Base-by-base conservation (phyloP, 2,113 vertebrate species). In the Argyrosomus japonicus region DNA sequence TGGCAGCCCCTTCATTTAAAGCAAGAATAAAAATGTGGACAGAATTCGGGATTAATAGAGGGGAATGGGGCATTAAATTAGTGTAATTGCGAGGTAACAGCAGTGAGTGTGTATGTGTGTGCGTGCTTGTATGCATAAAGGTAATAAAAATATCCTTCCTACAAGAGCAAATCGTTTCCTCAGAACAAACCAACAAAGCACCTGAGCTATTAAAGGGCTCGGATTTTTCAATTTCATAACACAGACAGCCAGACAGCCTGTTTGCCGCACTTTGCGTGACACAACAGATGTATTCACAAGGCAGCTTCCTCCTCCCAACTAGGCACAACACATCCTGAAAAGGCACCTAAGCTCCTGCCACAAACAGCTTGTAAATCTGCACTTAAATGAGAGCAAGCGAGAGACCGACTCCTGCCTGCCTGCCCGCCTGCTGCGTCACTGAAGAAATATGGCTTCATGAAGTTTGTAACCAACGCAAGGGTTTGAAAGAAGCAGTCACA, bases 51-150 rank as follows among this genome's bases (percentile, higher is more conserved):
- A 93, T 92, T 94, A 92, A 94, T 93, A 92, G 91, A 85, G 84
- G 92, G 83, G 91, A 93, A 93, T 92, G 93, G 85, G 81, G 88
- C 93, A 91, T 94, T 92, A 92, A 94, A 95, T 93, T 89, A 87
- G 88, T 88, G 86, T 91, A 88, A 92, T 88, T 88, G 89, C 64
- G 53, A 83, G 62, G 72, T 81, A 91, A 87, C 69, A 81, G 64
- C 18, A 3, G 45, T 43, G 13, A 74, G 54, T 57, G 13, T 69
- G 75, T 61, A n/a, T 74, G 45, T 58, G 45, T 63, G 25, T 67
- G 47, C 63, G 57, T 32, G 47, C 54, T 32, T n/a, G 69, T 68
- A 61, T 47, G 58, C 32, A 18, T 61, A 51, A 88, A 89, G 27
- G 48, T 71, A 80, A 73, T 81, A 77, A 81, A 88, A 88, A 77